Conservation (phyloP, 1,140 invertebrate species). For the roundworm (Caenorhabditis elegans) region DNA sequence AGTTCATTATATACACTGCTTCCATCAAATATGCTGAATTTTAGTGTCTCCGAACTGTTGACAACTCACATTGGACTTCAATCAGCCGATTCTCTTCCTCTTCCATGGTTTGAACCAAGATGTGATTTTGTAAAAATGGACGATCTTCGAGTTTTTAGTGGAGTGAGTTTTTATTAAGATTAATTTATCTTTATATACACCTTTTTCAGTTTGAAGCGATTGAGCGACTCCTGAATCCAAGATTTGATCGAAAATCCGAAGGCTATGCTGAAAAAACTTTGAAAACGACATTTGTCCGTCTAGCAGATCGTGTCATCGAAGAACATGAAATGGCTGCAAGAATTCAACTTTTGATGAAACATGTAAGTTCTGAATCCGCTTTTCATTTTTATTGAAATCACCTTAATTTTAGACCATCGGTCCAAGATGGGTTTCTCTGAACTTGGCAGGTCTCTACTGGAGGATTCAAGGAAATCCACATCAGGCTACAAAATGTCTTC, state of each 20-base stretch:
- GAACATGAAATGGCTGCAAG: conserved; percentile 77
- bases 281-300: conserved; percentile 69
- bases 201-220: neutral
- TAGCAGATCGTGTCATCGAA: conserved; percentile 71
- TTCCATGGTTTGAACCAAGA: conserved; percentile 77
- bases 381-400: neutral
- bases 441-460: conserved; percentile 75
- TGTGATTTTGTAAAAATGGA: conserved; percentile 69
- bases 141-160: neutral
- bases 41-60: conserved; percentile 66
- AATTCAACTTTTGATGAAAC: conserved; percentile 74
- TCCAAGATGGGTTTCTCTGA: conserved; percentile 73
- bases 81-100: conserved; percentile 72
- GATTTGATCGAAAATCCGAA: conserved; percentile 61
- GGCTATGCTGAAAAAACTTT: conserved; percentile 67
- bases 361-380: conserved; percentile 70
- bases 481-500: conserved; percentile 74
- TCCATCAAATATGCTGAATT: neutral
- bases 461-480: conserved; percentile 72
- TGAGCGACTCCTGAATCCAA: neutral
- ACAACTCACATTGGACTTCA: conserved; percentile 72
- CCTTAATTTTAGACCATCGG: conserved; percentile 66
- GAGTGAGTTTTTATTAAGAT: neutral
- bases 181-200: neutral
- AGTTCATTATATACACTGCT: neutral